Base-by-base conservation (phyloP, 1,140 invertebrate species). In the Drosophila saltans region DNA sequence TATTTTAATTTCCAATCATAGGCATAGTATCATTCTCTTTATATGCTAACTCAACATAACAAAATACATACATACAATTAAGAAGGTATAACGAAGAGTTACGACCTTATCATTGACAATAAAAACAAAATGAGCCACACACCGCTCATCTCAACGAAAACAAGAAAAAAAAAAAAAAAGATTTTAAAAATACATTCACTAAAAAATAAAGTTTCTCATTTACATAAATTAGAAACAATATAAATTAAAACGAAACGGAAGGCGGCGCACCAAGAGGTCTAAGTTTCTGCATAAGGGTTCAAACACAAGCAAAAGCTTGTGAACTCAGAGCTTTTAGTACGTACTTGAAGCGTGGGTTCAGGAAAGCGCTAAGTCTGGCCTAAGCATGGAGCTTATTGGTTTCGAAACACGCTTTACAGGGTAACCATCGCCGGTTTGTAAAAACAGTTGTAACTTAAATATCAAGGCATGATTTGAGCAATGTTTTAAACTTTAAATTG, bases 191-290 rank as follows among this genome's bases (percentile, higher is more conserved):
- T 45, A 85, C 83, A 88, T 86, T 86, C 82, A 86, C 79, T 58
- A 64, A 85, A 85, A 86, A 88, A 69, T 78, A 69, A 74, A 66
- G 61, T 88, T 80, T 88, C 74, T 86, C 65, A 86, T 86, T 86
- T 88, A 77, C 82, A 86, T 86, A 86, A 88, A 88, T 88, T 86
- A 83, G 76, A 88, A 88, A 72, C 60, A 16, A 86, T 86, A 86
- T 86, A 80, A 86, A 88, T 88, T 85, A 69, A 77, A 86, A 80
- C 61, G 71, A 48, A 76, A 63, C 83, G 79, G 80, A 82, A 78
- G 86, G 78, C 57, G 30, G 36, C 33, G 10, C 57, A 39, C 30
- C 33, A 39, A 58, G 57, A 8, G 57, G 57, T 58, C 57, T 21
- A 21, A 58, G 56, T 16, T 58, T 16, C n/a, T 36, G n/a, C 3